Evolutionary conservation across 2,113 vertebrate species (phyloP), one percentile per base, ranked within the genome.

Genomic region (Polyodon spathula): DNA sequence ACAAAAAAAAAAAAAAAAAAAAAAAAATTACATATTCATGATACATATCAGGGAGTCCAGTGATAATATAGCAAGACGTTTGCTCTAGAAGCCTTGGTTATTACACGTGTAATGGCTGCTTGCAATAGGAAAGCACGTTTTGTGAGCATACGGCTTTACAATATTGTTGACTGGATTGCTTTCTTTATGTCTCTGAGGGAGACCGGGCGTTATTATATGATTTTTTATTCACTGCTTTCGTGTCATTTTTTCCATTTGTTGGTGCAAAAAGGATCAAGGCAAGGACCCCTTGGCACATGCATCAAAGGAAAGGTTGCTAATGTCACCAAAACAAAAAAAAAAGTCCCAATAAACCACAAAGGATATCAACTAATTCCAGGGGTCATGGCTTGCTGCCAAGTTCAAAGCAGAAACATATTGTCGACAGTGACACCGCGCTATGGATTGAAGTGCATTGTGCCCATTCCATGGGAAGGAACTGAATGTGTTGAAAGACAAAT

Each of bases 331-430:
- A 9, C 86, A 82, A 83, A 66, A 77, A 69, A 77, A 78, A 78
- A 76, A 81, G n/a, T 17, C 53, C 58, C 83, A 86, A 86, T 86
- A 86, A 84, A 81, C 83, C 75, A 78, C 81, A 84, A 76, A 86
- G 87, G 87, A 88, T 86, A 88, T 80, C 81, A 80, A 82, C 69
- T 81, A 87, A 79, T 86, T 85, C 85, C 84, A 79, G 76, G 75
- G 84, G 86, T 74, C 68, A 78, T 76, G 12, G 78, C 63, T 71
- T 74, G 79, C 68, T 85, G 86, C 83, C 86, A 88, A 81, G 79
- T 76, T 77, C 82, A 83, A 72, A 81, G 81, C 79, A 84, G 87
- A 38, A 87, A 85, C 84, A 86, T 83, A 83, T 78, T 67, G 60
- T 70, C 80, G 76, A 75, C 80, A 86, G 73, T 88, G 86, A 86